Percentiles rank a stretch among this genome's conserved stretches.
phyloP scores from a whole-genome alignment of 2,888 invertebrate species.

The Pristionchus entomophagus region DNA sequence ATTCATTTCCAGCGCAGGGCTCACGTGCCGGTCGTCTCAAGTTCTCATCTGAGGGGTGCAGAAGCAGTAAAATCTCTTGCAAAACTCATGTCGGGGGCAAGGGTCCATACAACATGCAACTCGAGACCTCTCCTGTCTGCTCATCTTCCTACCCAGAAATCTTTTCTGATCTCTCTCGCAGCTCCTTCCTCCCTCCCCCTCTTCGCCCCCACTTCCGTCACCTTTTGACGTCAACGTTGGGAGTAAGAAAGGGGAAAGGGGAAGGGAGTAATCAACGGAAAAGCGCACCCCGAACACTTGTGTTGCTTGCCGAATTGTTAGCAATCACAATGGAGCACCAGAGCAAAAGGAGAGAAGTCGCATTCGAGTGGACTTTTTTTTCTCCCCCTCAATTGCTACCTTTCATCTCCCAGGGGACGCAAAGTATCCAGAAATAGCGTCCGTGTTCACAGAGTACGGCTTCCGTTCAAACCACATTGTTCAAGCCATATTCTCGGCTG shows the following conservation, averaged over 20 bases:
- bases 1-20: background rate
- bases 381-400: background rate
- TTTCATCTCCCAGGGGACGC: background rate
- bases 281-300: slow-evolving; percentile 5
- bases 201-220: background rate
- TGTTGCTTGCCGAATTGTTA: slow-evolving; percentile 11
- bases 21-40: slow-evolving; percentile 1
- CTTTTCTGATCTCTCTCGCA: too few species aligned
- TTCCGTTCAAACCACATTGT: slow-evolving; percentile 6
- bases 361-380: background rate
- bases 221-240: background rate
- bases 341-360: background rate
- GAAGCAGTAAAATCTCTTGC: background rate
- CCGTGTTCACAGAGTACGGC: background rate
- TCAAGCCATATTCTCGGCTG: too few species aligned
- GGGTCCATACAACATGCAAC: slow-evolving; percentile 7
- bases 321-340: slow-evolving; percentile 4
- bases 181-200: background rate
- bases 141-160: slow-evolving; percentile 23
- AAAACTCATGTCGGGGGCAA: background rate
- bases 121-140: background rate
- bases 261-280: slow-evolving; percentile 20
- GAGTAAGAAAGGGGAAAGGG: background rate
- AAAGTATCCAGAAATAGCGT: background rate
- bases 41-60: background rate